Conservation (phyloP, 2,797 vertebrate genomes). For the Nasua narica region DNA sequence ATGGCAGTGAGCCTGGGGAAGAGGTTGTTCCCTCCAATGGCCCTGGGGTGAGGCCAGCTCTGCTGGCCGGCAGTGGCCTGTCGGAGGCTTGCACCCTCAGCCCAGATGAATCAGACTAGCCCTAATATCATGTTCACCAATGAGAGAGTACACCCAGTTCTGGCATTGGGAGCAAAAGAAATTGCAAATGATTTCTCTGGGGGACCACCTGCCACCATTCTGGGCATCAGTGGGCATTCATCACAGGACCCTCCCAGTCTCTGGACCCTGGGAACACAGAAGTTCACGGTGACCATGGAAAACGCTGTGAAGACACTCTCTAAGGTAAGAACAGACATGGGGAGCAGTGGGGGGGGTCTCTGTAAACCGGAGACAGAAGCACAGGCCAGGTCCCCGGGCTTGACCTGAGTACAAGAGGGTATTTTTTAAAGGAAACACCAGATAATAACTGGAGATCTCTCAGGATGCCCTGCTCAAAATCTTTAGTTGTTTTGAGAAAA, state of each 20-base stretch:
- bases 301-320: background rate
- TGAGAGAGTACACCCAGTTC: background rate
- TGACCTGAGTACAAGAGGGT: background rate
- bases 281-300: background rate
- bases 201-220: background rate
- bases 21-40: rapidly evolving
- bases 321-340: rapidly evolving
- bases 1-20: background rate
- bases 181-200: background rate
- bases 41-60: background rate
- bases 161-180: background rate
- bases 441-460: background rate
- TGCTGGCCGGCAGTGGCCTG: rapidly evolving
- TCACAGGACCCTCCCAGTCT: background rate
- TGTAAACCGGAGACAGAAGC: slow-evolving; percentile 39
- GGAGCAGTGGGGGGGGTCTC: background rate
- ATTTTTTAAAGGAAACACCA: background rate
- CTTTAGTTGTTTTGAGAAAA: background rate
- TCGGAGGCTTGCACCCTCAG: rapidly evolving
- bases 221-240: background rate
- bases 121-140: rapidly evolving
- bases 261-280: slow-evolving; percentile 19
- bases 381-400: background rate
- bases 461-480: background rate
- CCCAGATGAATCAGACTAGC: rapidly evolving